Percentiles rank a stretch among this genome's conserved stretches.
phyloP scores from a whole-genome alignment of 2,888 invertebrate genomes.

The Macrosiphum euphorbiae region DNA sequence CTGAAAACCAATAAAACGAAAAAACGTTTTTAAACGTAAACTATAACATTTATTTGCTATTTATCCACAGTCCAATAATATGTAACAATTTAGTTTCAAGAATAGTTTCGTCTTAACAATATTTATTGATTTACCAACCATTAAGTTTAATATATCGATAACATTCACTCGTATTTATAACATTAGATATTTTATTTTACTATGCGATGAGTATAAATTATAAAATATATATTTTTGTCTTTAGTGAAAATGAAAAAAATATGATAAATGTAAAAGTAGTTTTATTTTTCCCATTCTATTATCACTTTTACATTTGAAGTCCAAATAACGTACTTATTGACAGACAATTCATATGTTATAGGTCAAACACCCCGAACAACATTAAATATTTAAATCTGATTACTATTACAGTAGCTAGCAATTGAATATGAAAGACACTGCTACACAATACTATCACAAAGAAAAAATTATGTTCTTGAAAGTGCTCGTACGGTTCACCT shows the following conservation, averaged over 20 bases:
- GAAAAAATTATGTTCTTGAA: constrained; percentile 16
- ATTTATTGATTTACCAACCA: not conserved
- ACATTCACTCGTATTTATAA: not conserved
- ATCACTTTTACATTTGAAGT: not conserved
- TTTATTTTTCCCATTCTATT: not conserved
- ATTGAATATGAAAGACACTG: not conserved
- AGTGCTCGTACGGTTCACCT: constrained; percentile 17
- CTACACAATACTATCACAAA: not conserved
- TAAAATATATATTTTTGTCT: not conserved
- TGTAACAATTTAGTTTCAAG: not conserved
- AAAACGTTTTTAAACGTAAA: not conserved
- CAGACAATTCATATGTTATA: not conserved
- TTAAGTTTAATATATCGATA: not conserved
- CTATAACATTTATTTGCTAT: not conserved
- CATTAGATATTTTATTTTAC: not conserved
- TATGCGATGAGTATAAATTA: not conserved
- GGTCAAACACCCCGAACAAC: not conserved
- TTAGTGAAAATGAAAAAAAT: not conserved
- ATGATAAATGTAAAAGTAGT: not conserved
- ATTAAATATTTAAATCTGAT: constrained; percentile 12
- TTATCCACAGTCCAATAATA: not conserved
- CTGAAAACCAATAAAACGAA: not conserved
- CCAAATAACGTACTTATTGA: not conserved
- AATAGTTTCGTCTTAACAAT: not conserved
- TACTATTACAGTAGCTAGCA: not conserved